Evolutionary conservation across 2,797 vertebrate species (phyloP).

Genomic region (Avahi laniger): DNA sequence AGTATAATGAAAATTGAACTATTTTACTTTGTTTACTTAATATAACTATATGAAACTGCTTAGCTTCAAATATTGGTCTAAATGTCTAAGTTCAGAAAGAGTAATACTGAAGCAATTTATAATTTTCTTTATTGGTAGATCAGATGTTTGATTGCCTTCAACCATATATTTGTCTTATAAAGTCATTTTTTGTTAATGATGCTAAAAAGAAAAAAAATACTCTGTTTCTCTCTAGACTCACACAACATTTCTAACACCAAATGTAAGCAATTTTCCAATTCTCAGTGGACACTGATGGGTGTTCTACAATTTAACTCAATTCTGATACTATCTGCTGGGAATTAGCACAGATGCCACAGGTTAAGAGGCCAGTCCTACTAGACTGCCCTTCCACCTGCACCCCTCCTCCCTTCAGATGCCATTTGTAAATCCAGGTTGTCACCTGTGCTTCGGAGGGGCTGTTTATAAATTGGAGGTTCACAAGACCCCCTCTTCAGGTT

Average conservation of each 20-base stretch:
- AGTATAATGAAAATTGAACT: neutral
- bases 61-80: neutral
- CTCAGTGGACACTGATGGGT: neutral
- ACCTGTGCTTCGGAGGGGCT: neutral
- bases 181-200: conserved; percentile 28
- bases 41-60: conserved; percentile 39
- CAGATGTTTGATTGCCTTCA: conserved; percentile 28
- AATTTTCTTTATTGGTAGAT: neutral
- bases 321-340: neutral
- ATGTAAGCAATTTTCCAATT: neutral
- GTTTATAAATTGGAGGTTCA: neutral
- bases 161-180: neutral
- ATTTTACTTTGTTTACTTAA: conserved; percentile 29
- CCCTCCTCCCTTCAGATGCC: neutral
- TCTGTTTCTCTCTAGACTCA: neutral
- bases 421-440: neutral
- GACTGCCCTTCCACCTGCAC: neutral
- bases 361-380: neutral
- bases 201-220: neutral
- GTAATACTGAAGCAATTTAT: neutral
- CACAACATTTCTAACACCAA: neutral
- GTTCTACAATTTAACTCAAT: neutral
- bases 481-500: neutral
- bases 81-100: conserved; percentile 31
- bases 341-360: neutral